A percentile compares a stretch with the other conserved stretches of the same genome.
Evolutionary conservation across 2,797 vertebrate genomes (phyloP).

Genomic region (Syndactyla subalaris): DNA sequence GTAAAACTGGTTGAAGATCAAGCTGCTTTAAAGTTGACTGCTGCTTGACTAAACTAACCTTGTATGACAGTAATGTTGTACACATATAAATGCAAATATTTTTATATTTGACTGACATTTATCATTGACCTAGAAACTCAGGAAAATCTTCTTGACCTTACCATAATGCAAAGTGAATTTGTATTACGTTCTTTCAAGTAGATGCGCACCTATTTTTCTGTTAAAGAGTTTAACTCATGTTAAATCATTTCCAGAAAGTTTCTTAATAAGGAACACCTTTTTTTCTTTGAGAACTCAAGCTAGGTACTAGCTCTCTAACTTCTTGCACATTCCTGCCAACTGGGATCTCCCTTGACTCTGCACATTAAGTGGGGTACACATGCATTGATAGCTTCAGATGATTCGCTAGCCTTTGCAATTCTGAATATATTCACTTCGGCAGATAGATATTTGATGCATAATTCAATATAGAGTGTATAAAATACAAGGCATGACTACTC

Average conservation of each 20-base stretch:
- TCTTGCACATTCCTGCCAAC: not conserved
- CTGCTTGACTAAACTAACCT: not conserved
- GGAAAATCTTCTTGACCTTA: slow-evolving; percentile 17
- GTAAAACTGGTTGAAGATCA: not conserved
- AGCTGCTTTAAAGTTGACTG: not conserved
- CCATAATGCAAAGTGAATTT: not conserved
- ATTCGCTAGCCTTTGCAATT: not conserved
- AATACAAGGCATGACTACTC: not conserved
- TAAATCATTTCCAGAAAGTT: not conserved
- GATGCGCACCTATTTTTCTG: not conserved
- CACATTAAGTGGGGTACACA: not conserved
- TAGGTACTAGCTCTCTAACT: not conserved
- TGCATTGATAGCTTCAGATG: not conserved
- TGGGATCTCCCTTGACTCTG: not conserved
- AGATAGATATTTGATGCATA: slow-evolving; percentile 15
- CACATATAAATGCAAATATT: not conserved
- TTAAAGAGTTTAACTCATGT: not conserved
- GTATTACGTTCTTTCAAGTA: not conserved
- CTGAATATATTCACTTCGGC: not conserved
- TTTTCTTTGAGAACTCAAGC: not conserved
- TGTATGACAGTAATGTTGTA: not conserved
- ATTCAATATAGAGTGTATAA: not conserved
- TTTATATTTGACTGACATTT: not conserved
- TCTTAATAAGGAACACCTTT: not conserved
- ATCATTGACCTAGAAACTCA: not conserved